phyloP scores from a whole-genome alignment of 1,140 invertebrate species.

The Araneus ventricosus region DNA sequence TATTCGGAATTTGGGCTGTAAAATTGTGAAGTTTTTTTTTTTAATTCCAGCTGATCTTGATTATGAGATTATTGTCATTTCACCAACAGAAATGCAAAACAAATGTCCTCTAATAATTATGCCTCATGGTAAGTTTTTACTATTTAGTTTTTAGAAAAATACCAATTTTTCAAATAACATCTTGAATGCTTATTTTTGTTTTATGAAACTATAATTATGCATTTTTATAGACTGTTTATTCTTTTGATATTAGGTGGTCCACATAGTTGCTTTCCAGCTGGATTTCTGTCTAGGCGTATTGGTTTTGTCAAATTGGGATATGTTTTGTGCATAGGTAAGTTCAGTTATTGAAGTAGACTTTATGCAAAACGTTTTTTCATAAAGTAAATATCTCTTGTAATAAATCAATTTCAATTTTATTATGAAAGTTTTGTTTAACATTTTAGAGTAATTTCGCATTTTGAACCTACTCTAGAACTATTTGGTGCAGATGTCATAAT shows the following conservation, averaged over 20 bases:
- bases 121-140: constrained; percentile 70
- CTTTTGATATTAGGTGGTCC: constrained; percentile 84
- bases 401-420: no score
- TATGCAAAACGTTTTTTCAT: no score
- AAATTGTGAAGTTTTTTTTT: no score
- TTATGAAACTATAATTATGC: neutral
- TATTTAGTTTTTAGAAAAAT: neutral
- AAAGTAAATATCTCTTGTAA: no score
- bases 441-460: no score
- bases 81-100: constrained; percentile 78
- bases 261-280: constrained; percentile 85
- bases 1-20: no score
- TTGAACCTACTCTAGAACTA: no score
- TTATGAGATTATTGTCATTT: constrained; percentile 41
- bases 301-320: constrained; percentile 83
- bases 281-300: constrained; percentile 83
- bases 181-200: no score
- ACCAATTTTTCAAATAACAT: no score
- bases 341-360: constrained; percentile 62
- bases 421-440: no score
- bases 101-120: constrained; percentile 84
- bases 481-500: no score
- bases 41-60: neutral
- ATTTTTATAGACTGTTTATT: neutral
- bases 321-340: constrained; percentile 56